Percentiles rank a stretch among this genome's conserved stretches.
These are phyloP conservation scores for Pyrrhosoma nymphula DNA, from an alignment of 2,888 invertebrate species.

Conservation along the genomic window DNA sequence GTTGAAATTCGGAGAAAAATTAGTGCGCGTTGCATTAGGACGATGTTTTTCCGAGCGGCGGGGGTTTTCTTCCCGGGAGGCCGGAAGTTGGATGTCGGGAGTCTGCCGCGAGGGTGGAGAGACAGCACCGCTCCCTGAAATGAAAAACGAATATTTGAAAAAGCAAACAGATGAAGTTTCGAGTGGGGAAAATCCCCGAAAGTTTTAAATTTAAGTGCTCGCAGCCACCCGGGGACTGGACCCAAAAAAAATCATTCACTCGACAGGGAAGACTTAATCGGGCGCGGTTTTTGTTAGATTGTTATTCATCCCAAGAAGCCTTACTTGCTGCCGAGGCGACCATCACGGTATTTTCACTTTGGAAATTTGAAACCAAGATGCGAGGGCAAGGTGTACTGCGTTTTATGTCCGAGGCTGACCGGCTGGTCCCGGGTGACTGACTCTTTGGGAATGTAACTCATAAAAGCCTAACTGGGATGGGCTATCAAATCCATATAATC, in stretches of 20 bases:
- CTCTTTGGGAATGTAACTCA: too few species aligned
- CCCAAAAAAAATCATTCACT: not conserved
- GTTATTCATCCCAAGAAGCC: too few species aligned
- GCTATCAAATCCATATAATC: too few species aligned
- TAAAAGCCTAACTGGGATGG: too few species aligned
- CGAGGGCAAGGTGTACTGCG: too few species aligned
- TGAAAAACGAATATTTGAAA: not conserved
- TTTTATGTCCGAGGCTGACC: too few species aligned
- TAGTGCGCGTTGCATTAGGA: slow-evolving; percentile 2
- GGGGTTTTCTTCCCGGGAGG: not conserved
- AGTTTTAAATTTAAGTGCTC: not conserved
- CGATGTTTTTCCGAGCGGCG: not conserved
- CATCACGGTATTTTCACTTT: too few species aligned
- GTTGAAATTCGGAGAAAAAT: not conserved
- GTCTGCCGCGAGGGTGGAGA: not conserved
- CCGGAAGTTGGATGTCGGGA: slow-evolving; percentile 8
- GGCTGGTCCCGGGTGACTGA: too few species aligned
- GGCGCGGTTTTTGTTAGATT: too few species aligned
- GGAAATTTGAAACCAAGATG: too few species aligned
- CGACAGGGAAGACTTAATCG: not conserved
- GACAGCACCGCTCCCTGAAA: not conserved
- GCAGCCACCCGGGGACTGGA: not conserved
- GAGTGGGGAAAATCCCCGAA: not conserved
- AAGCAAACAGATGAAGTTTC: not conserved
- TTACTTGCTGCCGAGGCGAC: too few species aligned